Evolutionary conservation across 2,113 vertebrate species (phyloP), one percentile per base, ranked within the genome.

Genomic region (Tachysurus fulvidraco): DNA sequence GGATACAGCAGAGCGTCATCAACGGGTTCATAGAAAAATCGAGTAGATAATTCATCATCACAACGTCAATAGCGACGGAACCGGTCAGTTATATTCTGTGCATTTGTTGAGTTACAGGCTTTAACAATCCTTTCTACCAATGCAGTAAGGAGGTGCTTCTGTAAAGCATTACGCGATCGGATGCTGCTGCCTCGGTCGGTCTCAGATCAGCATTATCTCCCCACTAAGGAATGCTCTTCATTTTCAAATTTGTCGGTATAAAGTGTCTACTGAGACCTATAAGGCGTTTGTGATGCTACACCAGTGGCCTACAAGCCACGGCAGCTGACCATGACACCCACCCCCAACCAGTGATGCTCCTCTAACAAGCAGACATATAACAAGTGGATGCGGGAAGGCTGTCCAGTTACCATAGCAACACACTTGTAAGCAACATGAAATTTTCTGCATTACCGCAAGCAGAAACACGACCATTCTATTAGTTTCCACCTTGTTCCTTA

Each of bases 391-490:
- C 59, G 54, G 73, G 60, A 84, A 62, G 73, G 62, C 30, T 71
- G 14, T 28, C 73, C 62, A 60, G 69, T 83, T 73, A 71, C 76
- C 84, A 81, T 85, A 74, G 71, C 59, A 73, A 85, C 73, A 69
- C 65, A 54, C 36, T 78, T 59, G 52, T 23, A 54, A 59, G 77
- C 64, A 80, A 55, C 41, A 57, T 54, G 30, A 81, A 46, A 59
- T 82, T n/a, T 73, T 60, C 54, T 25, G 64, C 23, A 74, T 54
- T 28, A 71, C 1, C 23, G 30, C 36, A 21, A 52, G 64, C 23
- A 69, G 25, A 80, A 67, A 57, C 21, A 25, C 46, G 36, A 78
- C 19, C 6, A 36, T 65, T 64, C 57, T 28, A 52, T 50, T 46
- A 85, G 44, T 85, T 73, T 85, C 16, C 67, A n/a, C 14, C 55